Evolutionary conservation across 2,888 invertebrate species (phyloP).

Genomic region (Spialia ferax): DNA sequence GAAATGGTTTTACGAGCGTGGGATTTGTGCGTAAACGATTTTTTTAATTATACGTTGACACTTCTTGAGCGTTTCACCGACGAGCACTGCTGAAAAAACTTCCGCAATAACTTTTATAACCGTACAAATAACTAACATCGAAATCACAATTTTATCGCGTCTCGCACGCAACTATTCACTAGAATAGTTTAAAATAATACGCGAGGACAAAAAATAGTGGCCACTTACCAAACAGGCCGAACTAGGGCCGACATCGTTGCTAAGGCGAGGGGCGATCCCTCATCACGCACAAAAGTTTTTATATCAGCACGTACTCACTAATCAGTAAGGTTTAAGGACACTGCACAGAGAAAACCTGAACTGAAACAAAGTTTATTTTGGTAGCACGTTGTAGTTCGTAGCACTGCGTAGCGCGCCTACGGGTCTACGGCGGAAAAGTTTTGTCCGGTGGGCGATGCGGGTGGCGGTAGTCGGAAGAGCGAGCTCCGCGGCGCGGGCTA

Average conservation of each 20-base stretch:
- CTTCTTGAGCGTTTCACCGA: constrained; percentile 71
- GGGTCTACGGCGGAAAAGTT: constrained; percentile 65
- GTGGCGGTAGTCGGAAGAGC: constrained; percentile 58
- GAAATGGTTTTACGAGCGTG: constrained; percentile 87
- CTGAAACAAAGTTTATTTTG: constrained; percentile 25
- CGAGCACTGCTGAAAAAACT: constrained; percentile 78
- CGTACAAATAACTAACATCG: constrained; percentile 45
- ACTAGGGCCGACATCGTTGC: constrained; percentile 87
- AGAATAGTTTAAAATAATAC: constrained; percentile 30
- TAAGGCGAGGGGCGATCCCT: constrained; percentile 70
- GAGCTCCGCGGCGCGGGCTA: constrained; percentile 70
- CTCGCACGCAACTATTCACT: constrained; percentile 28
- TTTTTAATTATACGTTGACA: constrained; percentile 64
- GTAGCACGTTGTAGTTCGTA: constrained; percentile 56
- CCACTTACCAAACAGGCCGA: constrained; percentile 85
- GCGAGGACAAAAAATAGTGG: constrained; percentile 39
- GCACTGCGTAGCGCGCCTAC: constrained; percentile 64
- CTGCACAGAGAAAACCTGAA: constrained; percentile 59
- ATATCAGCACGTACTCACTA: constrained; percentile 66
- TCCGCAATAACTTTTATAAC: constrained; percentile 45
- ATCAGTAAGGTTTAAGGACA: constrained; percentile 54
- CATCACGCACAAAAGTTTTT: constrained; percentile 78
- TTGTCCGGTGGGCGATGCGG: constrained; percentile 69
- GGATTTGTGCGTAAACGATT: constrained; percentile 83
- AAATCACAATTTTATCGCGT: constrained; percentile 24